Evolutionary conservation across 2,888 invertebrate species (phyloP), one percentile per base, ranked within the genome.

Genomic region (Hypomecis atomaria): DNA sequence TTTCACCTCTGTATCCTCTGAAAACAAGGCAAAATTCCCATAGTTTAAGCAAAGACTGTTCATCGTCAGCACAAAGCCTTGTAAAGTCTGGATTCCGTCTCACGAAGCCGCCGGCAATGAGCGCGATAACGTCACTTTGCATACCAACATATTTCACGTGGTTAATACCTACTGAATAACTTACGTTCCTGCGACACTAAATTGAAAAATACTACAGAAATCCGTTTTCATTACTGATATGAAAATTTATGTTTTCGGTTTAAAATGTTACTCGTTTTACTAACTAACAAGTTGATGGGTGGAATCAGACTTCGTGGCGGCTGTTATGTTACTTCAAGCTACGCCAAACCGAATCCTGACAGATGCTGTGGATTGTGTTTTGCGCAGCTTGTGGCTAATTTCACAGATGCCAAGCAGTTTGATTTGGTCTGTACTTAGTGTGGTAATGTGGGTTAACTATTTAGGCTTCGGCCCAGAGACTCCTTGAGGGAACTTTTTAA

Each of bases 61-160:
- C 13, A 37, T 33, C 23, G 23, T 53, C 23, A 37, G 23, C 44
- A 62, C 59, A 61, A 64, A 65, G 61, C 67, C 65, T 54, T 54
- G 47, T 70, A 70, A 67, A 62, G 47, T 66, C 11, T 10, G 54
- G 54, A 37, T 54, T 54, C 48, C 42, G 13, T 13, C 43, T 45
- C 44, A n/a, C 40, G 9, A 23, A 11, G 43, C 50, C 50, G 37
- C 43, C 49, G 37, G 10, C n/a, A 11, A 9, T 36, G 13, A 69
- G 52, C 59, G 69, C 59, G 65, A 67, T 71, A 69, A 71, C 67
- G 66, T 64, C 69, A 67, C 65, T 71, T 64, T 63, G 65, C 63
- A 69, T 69, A 64, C 62, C 64, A 67, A 64, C 59, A 66, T 66
- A 69, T 66, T 65, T 67, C 65, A 69, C 65, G 47, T 63, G 65